phyloP scores from a whole-genome alignment of 2,888 invertebrate genomes.

The Philaethria dido region DNA sequence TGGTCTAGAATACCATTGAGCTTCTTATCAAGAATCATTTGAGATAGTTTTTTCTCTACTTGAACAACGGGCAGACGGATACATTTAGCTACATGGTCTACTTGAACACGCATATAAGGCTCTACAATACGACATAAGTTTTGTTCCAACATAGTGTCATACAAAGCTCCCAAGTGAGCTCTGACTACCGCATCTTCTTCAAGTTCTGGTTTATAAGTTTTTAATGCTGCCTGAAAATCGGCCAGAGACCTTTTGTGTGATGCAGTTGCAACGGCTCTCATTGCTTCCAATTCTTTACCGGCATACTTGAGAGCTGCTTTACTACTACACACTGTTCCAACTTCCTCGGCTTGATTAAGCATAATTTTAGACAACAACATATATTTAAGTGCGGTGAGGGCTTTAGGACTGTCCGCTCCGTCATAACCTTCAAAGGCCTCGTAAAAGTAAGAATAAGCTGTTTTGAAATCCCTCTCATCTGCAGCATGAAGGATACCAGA shows the following conservation, averaged over 20 bases:
- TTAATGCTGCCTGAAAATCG: slow-evolving; percentile 96
- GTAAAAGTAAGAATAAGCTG: slow-evolving; percentile 99
- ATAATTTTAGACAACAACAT: slow-evolving; percentile 99
- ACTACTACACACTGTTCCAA: slow-evolving; percentile 96
- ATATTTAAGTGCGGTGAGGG: slow-evolving; percentile 98
- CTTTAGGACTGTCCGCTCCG: slow-evolving; percentile 95
- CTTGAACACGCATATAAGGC: slow-evolving; percentile 98
- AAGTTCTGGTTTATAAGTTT: slow-evolving; percentile 93
- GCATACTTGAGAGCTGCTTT: slow-evolving; percentile 98
- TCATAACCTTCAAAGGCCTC: slow-evolving; percentile 99
- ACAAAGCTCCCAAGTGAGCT: slow-evolving; percentile 97
- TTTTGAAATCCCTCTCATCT: slow-evolving; percentile 99
- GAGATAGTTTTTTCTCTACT: slow-evolving; percentile 99
- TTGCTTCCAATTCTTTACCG: slow-evolving; percentile 97
- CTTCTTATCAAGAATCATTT: slow-evolving; percentile 99
- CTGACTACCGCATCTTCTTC: slow-evolving; percentile 98
- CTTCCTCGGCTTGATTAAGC: slow-evolving; percentile 98
- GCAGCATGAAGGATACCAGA: slow-evolving; percentile 99
- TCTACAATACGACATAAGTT: slow-evolving; percentile 99
- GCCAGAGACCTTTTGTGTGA: slow-evolving; percentile 98
- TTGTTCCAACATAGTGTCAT: slow-evolving; percentile 99
- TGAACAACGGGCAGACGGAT: slow-evolving; percentile 94
- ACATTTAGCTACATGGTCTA: slow-evolving; percentile 94
- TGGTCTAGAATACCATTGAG: slow-evolving; percentile 99
- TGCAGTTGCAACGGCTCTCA: slow-evolving; percentile 98